Base-by-base conservation (phyloP, 2,113 vertebrate species). In the Cyprinodon tularosa region DNA sequence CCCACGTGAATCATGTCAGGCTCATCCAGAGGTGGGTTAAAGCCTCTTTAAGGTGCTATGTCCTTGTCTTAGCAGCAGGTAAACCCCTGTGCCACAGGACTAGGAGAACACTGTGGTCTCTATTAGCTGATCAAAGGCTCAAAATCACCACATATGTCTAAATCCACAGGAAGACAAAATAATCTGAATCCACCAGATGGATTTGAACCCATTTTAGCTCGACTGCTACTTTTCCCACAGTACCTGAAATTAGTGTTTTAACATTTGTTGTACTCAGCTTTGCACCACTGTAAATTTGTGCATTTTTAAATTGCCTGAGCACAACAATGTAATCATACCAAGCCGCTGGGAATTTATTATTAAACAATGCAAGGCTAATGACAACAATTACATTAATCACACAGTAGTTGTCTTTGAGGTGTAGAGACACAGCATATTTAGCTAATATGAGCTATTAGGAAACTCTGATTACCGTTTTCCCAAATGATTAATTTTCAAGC, bases 1-100 rank as follows among this genome's bases (percentile, higher is more conserved):
- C 91, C 89, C 79, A 88, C 88, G 78, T 92, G 90, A 92, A 90
- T 90, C 72, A 76, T 93, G 88, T 92, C 92, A 93, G 88, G 77
- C 81, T 88, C 87, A 92, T 90, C 84, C 85, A 88, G 88, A 90
- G 79, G 76, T 86, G 90, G 85, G 91, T 89, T 92, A 93, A 94
- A 94, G 91, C 92, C 90, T 93, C 89, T 95, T 93, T 94, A 92
- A 92, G 90, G 92, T 91, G 85, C 90, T 84, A 57, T 83, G 88
- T 90, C 88, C 87, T 88, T 92, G 93, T 90, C 91, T 92, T 91
- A 92, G 89, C 87, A 73, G 91, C 85, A 92, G 93, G 91, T 92
- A 90, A 86, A 89, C 68, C 83, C 81, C 60, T 12, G 67, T 89
- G 85, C 90, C 91, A 89, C 85, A 82, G 72, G 74, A 84, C 80